Conservation (phyloP, 2,888 invertebrate species). For the Drosophila setosimentum region DNA sequence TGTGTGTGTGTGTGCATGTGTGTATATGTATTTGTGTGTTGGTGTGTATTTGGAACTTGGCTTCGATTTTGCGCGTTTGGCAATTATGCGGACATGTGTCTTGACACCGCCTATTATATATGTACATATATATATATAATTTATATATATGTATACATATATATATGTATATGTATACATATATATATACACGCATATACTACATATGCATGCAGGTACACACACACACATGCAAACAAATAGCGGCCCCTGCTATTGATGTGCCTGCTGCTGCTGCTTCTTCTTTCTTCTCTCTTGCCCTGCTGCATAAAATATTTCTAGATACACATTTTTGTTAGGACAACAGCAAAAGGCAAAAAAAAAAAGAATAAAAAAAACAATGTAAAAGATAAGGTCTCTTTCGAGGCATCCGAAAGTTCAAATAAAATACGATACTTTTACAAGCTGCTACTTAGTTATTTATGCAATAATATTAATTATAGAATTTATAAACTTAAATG, state of each 20-base stretch:
- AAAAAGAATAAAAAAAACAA: conserved; percentile 27
- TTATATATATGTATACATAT: conserved; percentile 1
- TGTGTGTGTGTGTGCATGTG: conserved; percentile 10
- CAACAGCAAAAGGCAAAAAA: conserved; percentile 4
- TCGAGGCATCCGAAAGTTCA: not conserved
- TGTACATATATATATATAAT: conserved; percentile 12
- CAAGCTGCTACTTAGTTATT: not conserved
- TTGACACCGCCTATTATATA: conserved; percentile 68
- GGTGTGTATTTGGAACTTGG: conserved; percentile 54
- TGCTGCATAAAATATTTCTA: conserved; percentile 72
- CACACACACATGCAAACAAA: conserved; percentile 30
- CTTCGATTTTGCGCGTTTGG: conserved; percentile 80
- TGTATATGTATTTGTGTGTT: conserved; percentile 14
- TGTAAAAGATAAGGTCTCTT: not conserved
- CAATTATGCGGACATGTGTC: conserved; percentile 79
- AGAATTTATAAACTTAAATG: not conserved
- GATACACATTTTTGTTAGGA: conserved; percentile 71
- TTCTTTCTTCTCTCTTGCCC: conserved; percentile 9
- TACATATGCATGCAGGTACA: conserved; percentile 44
- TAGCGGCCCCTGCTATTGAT: conserved; percentile 46
- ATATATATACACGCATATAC: conserved; percentile 10
- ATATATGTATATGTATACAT: conserved; percentile 21
- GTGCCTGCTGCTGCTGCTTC: conserved; percentile 13
- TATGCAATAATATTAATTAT: not conserved
- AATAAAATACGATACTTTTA: not conserved